Base-by-base conservation (phyloP, 1,140 invertebrate species). In the Drosophila novamexicana region DNA sequence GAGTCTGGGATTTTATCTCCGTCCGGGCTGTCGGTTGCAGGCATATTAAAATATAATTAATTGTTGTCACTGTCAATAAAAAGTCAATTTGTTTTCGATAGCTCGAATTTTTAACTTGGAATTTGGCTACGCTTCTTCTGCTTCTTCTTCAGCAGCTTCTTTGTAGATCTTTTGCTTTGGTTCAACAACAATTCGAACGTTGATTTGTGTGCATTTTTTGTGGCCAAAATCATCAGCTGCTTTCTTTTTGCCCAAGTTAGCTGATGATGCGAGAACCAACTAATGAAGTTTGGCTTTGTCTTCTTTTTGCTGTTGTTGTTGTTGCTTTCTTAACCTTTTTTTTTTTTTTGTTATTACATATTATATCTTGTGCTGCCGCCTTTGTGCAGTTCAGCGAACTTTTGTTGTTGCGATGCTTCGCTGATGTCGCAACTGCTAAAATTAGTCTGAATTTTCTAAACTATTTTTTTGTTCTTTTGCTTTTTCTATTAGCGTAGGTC, bases 31-130 rank as follows among this genome's bases (percentile, higher is more conserved):
- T 52, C 12, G 50, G 56, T 67, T 77, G 68, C 69, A 67, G 49
- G 81, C 84, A 89, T 89, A 88, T 88, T 89, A 89, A 88, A 84
- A 89, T 81, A 88, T 88, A 88, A 88, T 88, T 88, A 89, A 88
- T 88, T 89, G 84, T 89, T 88, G 79, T 89, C 83, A 88, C 83
- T 83, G 84, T 89, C 84, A 89, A 88, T 88, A 73, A 89, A 88
- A 88, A 89, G 84, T 89, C 83, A 82, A 88, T 88, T 88, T 89
- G 79, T 81, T 72, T 67, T 44, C 52, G 44, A 18, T 63, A 50
- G 39, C 8, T 53, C n/a, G 65, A 62, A 45, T 14, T 44, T 53
- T 29, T 47, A 70, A 72, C 79, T 72, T 14, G 79, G 75, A 86
- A 77, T 86, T 86, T 74, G 22, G 45, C 37, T 57, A 47, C 50